These are phyloP conservation scores for Prunella fulvescens DNA, from an alignment of 2,113 vertebrate genomes.

Conservation along the genomic window DNA sequence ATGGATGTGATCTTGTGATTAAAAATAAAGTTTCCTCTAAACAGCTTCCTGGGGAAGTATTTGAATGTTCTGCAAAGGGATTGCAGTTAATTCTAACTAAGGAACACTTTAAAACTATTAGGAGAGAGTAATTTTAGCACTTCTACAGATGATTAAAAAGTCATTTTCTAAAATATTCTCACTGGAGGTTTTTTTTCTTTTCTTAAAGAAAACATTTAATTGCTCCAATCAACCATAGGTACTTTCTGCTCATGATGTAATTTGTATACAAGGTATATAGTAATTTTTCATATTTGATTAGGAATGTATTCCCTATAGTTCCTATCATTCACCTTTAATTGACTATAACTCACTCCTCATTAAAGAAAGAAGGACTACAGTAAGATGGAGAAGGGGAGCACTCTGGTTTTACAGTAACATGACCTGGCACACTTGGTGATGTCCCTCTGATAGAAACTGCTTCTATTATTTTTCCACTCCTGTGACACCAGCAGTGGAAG, in stretches of 20 bases:
- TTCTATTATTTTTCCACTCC: background rate
- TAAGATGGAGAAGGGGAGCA: background rate
- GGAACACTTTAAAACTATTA: slow-evolving; percentile 82
- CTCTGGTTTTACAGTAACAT: background rate
- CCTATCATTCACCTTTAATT: slow-evolving; percentile 82
- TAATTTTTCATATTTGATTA: slow-evolving; percentile 88
- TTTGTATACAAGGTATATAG: slow-evolving; percentile 79
- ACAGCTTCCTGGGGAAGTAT: slow-evolving; percentile 60
- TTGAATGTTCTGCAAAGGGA: slow-evolving; percentile 15
- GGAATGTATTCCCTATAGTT: slow-evolving; percentile 75
- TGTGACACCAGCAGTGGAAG: background rate
- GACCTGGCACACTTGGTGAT: background rate
- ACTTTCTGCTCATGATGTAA: slow-evolving; percentile 82
- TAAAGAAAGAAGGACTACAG: slow-evolving; percentile 60
- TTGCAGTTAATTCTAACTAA: slow-evolving; percentile 73
- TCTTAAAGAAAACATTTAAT: slow-evolving; percentile 90
- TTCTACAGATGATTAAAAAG: slow-evolving; percentile 95
- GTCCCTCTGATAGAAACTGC: background rate
- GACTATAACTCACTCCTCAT: slow-evolving; percentile 74
- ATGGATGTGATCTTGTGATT: slow-evolving; percentile 41
- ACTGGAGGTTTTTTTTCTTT: slow-evolving; percentile 77
- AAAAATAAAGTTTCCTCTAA: slow-evolving; percentile 62
- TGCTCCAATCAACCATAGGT: slow-evolving; percentile 90
- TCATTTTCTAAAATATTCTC: slow-evolving; percentile 98
- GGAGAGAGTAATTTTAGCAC: slow-evolving; percentile 80